Evolutionary conservation across 2,797 vertebrate species (phyloP), one percentile per base, ranked within the genome.

Genomic region (Muraenolepis orangiensis): DNA sequence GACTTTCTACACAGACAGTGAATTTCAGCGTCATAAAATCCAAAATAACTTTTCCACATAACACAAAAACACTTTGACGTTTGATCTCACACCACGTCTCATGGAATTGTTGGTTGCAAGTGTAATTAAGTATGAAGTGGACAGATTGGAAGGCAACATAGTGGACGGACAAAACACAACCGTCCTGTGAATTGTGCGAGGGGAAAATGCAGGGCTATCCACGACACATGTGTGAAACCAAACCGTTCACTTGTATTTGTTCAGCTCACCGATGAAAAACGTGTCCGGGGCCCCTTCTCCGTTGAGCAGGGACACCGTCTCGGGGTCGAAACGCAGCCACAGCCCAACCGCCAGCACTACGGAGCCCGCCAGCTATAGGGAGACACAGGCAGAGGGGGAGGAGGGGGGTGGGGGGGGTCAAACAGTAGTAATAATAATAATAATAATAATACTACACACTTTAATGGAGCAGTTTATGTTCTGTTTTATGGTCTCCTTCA

Each of bases 341-440:
- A 99, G 91, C 61, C 96, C 97, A 72, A 98, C 95, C 1, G 95
- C 95, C 73, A 99, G 91, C 76, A 99, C 95, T 70, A 96, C 94
- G 2, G 96, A 91, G 71, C 98, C 98, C 64, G 96, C 95, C 92
- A 99, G 83, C 98, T 99, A 72, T 13, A 73, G 70, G 64, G 69
- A 82, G 36, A 69, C 20, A 23, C 2, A n/a, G 18, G 23, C 14
- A 73, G 66, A 66, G 66, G 81, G 38, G 80, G 6, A 20, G 32
- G 8, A 29, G 31, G 80, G 64, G 77, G 26, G 66, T 4, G 46
- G 70, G 66, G 16, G 10, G 57, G 57, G 6, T 11, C 7, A 64
- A 12, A 12, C n/a, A 64, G 23, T 23, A 64, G 11, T 26, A 26
- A 64, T 34, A n/a, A n/a, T n/a, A n/a, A n/a, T n/a, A n/a, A n/a